Percentiles rank a stretch among this genome's conserved stretches.
phyloP scores from a whole-genome alignment of 2,888 invertebrate genomes.

The Dioctria rufipes region DNA sequence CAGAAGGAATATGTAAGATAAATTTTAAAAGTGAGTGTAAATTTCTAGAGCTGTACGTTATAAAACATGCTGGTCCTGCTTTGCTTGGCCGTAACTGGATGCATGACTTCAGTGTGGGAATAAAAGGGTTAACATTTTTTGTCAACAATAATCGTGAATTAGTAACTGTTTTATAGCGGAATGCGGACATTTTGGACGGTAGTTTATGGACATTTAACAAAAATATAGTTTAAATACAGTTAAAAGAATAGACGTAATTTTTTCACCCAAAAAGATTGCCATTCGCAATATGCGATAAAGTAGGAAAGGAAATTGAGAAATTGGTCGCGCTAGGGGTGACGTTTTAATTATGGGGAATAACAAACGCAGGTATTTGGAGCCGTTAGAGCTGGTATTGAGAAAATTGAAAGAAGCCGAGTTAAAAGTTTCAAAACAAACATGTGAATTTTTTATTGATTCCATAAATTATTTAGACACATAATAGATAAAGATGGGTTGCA shows the following conservation, averaged over 20 bases:
- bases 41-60: slow-evolving; percentile 23
- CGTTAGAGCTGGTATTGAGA: slow-evolving; percentile 61
- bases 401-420: slow-evolving; percentile 59
- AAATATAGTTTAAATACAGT: neutral
- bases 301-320: slow-evolving; percentile 55
- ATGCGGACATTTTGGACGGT: neutral
- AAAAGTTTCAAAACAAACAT: slow-evolving; percentile 60
- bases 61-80: neutral
- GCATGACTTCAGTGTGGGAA: neutral
- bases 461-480: slow-evolving; percentile 61
- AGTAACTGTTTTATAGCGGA: no score
- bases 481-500: neutral
- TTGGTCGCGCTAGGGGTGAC: slow-evolving; percentile 59
- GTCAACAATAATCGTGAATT: neutral
- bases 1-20: slow-evolving; percentile 47
- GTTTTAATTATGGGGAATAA: slow-evolving; percentile 62
- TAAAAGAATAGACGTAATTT: slow-evolving; percentile 47
- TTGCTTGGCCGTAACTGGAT: neutral
- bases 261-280: slow-evolving; percentile 48
- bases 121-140: no score
- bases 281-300: slow-evolving; percentile 52
- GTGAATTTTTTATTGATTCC: slow-evolving; percentile 52
- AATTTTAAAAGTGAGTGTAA: slow-evolving; percentile 12
- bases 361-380: slow-evolving; percentile 2
- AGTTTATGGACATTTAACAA: neutral